Base-by-base conservation (phyloP, 2,113 vertebrate genomes). In the Brachirus orientalis region DNA sequence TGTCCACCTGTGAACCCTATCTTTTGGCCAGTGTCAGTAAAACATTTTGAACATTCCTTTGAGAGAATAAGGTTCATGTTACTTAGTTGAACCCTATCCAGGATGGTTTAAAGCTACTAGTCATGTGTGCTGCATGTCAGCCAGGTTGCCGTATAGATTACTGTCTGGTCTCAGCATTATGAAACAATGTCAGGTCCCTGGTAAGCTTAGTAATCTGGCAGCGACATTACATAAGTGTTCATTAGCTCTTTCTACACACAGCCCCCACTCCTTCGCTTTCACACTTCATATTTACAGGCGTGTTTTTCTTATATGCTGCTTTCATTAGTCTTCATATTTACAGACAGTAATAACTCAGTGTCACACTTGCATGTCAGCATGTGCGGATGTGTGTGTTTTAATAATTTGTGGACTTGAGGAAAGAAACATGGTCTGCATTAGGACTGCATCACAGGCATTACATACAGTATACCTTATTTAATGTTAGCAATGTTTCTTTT, bases 131-230 rank as follows among this genome's bases (percentile, higher is more conserved):
- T 54, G 36, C 52, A 36, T 33, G 57, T 4, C 10, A 6, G 55
- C 57, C 83, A 77, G 80, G 77, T 78, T 41, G 7, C 75, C 55
- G 7, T 66, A 78, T 87, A 80, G 88, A 88, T 89, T 88, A 90
- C 40, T 45, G 83, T 81, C 83, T 82, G 75, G 66, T 69, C 69
- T 75, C 61, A 45, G 66, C 55, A 35, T 88, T 88, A 89, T 68
- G 76, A 50, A 91, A 89, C 76, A 28, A 53, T 63, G 82, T 75
- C 75, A 83, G 69, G 55, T 76, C 70, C 56, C 22, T 44, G 48
- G 38, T 79, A 67, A 60, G 70, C 47, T 71, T 63, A 47, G 3
- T 89, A 88, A 88, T 87, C 84, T 75, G 57, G 60, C 65, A 56
- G 68, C 68, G 55, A 46, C 70, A 51, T 89, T 88, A 80, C 83